Evolutionary conservation across 2,888 invertebrate species (phyloP), one percentile per base, ranked within the genome.

Genomic region (Barypeithes pellucidus): DNA sequence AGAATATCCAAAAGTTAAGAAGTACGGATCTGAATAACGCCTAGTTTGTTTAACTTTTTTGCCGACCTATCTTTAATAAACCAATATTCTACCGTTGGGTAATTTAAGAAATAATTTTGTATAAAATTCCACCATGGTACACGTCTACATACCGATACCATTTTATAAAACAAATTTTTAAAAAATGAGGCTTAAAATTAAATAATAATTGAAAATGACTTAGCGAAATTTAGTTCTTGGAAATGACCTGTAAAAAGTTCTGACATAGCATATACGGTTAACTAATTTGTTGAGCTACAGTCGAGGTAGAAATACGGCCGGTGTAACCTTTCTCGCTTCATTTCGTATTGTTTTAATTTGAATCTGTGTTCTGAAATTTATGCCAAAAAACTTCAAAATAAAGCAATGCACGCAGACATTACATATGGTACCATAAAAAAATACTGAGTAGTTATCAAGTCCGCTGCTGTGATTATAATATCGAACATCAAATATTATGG

Each of bases 141-240:
- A 66, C 43, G 54, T 57, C 54, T 57, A 66, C 54, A 54, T 50
- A 54, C 20, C 50, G 14, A 66, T 36, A 54, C 66, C 60, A 43
- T 70, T 70, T 61, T 63, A 45, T 73, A 74, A 74, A 74, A 74
- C 74, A 74, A 74, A 74, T 67, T 74, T 73, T 50, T 63, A 73
- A 76, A 76, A 76, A 76, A 73, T 67, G 66, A 75, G 65, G 63
- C 76, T 75, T 75, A 73, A 76, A 76, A 76, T 76, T 76, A 76
- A 76, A 75, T 76, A 75, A 76, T 76, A 75, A 76, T 76, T 75
- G 76, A 75, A 75, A 76, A 75, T 76, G 76, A 76, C 76, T 76
- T 63, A 50, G 75, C 76, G 67, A 67, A 73, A 76, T 71, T 73
- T 45, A 65, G 57, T 76, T 76, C 76, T 75, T 69, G 72, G 76